Conservation (phyloP, 2,797 vertebrate genomes). For the Acipenser transmontanus region DNA sequence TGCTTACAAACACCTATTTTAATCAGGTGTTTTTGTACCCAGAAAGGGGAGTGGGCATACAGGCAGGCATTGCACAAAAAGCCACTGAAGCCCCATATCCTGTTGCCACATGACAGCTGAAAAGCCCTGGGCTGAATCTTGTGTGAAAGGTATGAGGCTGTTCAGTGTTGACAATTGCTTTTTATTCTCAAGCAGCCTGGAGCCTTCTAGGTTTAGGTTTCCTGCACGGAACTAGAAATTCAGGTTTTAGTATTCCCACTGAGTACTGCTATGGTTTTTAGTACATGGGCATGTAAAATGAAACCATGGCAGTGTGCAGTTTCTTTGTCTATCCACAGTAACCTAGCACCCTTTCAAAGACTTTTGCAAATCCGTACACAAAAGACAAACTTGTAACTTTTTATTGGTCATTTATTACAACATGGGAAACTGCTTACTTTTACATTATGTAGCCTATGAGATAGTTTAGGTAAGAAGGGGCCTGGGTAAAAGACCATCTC, state of each 20-base stretch:
- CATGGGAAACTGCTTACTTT: background rate
- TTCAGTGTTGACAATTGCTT: constrained; percentile 21
- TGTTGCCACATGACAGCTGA: constrained; percentile 19
- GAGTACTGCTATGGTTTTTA: constrained; percentile 20
- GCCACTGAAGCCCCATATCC: background rate
- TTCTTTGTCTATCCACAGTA: constrained; percentile 42
- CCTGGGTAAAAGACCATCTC: no score
- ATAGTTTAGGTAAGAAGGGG: no score
- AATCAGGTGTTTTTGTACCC: constrained; percentile 15
- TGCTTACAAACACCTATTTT: background rate
- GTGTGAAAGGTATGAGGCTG: constrained; percentile 15
- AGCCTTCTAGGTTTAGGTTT: constrained; percentile 24
- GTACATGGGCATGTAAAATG: constrained; percentile 48
- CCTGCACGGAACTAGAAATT: constrained; percentile 45
- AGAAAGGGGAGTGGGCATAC: background rate
- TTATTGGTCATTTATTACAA: constrained; percentile 25
- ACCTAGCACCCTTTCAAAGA: constrained; percentile 4
- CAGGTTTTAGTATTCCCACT: constrained; percentile 39
- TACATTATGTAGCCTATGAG: no score
- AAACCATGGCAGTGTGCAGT: constrained; percentile 38
- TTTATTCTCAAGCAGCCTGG: constrained; percentile 15
- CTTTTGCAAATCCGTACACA: constrained; percentile 25
- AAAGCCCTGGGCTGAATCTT: constrained; percentile 16
- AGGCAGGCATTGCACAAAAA: constrained; percentile 9
- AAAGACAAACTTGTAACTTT: constrained; percentile 34